Conservation (phyloP, 2,113 vertebrate genomes). For the Galemys pyrenaicus region DNA sequence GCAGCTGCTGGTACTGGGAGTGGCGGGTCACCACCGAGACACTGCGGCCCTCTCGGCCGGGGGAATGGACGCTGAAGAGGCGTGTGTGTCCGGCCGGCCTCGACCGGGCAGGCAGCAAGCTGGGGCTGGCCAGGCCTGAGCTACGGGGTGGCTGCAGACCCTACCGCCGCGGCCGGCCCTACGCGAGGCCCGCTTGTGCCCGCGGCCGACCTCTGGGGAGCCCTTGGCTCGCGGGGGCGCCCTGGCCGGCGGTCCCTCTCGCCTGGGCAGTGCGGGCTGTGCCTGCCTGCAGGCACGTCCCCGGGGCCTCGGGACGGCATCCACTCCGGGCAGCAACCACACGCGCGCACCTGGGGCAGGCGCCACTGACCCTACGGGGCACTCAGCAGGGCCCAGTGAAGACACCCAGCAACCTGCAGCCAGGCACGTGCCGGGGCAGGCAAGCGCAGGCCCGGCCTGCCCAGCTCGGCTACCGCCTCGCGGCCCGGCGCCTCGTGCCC, state of each 20-base stretch:
- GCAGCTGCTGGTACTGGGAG: conserved; percentile 72
- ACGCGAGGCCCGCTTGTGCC: too few species aligned
- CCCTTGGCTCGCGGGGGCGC: conserved; percentile 52
- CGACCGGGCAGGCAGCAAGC: too few species aligned
- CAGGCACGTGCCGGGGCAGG: fast-evolving
- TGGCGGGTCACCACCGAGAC: conserved; percentile 73
- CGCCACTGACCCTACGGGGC: neutral
- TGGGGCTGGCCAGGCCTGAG: too few species aligned
- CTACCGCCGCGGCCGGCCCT: too few species aligned
- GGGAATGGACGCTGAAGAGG: too few species aligned
- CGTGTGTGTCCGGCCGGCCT: too few species aligned
- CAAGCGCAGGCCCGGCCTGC: too few species aligned
- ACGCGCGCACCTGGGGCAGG: neutral
- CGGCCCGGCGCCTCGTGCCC: too few species aligned
- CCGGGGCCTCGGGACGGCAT: fast-evolving
- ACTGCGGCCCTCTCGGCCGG: neutral
- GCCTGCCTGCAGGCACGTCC: fast-evolving
- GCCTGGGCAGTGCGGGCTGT: neutral
- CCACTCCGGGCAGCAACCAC: neutral
- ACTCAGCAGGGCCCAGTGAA: fast-evolving
- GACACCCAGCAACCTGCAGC: too few species aligned
- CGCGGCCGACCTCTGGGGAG: too few species aligned
- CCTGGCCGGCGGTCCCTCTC: neutral
- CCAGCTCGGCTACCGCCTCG: too few species aligned
- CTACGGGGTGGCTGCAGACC: too few species aligned